phyloP scores from a whole-genome alignment of 2,888 invertebrate species.

The Lycia hirtaria region DNA sequence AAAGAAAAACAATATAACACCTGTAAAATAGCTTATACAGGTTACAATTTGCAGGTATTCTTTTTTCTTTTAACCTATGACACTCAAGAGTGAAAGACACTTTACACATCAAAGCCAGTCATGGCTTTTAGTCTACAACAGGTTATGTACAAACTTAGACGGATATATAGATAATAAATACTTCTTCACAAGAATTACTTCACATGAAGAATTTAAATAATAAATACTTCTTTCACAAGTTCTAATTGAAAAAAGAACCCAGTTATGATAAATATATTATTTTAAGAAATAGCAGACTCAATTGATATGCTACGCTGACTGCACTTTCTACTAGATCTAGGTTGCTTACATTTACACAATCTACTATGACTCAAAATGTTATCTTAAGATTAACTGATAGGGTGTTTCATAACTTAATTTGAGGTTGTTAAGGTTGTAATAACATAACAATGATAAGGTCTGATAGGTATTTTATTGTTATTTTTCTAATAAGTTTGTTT shows the following conservation, averaged over 20 bases:
- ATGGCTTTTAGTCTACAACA: too few species aligned
- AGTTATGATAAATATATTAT: slow-evolving; percentile 10
- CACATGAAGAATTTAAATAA: not conserved
- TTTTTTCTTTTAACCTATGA: not conserved
- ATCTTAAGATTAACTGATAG: slow-evolving; percentile 44
- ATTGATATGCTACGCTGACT: slow-evolving; percentile 49
- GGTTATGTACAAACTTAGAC: too few species aligned
- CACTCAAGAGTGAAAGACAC: too few species aligned
- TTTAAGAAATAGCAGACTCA: slow-evolving; percentile 36
- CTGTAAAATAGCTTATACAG: too few species aligned
- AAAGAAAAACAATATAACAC: not conserved
- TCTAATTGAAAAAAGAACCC: slow-evolving; percentile 16
- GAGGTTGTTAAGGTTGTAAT: slow-evolving; percentile 46
- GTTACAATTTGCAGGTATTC: too few species aligned
- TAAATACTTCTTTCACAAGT: not conserved
- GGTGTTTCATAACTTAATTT: slow-evolving; percentile 45
- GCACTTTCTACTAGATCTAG: slow-evolving; percentile 64
- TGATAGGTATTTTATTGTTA: slow-evolving; percentile 30
- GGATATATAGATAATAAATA: too few species aligned
- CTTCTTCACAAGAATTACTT: not conserved
- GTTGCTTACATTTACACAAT: slow-evolving; percentile 51
- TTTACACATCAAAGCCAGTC: too few species aligned
- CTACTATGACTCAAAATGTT: slow-evolving; percentile 37
- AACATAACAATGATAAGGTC: too few species aligned
- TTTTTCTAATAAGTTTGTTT: slow-evolving; percentile 30